These are phyloP conservation scores for Pseudanteris insignis DNA, from an alignment of 2,888 invertebrate genomes.

Conservation along the genomic window DNA sequence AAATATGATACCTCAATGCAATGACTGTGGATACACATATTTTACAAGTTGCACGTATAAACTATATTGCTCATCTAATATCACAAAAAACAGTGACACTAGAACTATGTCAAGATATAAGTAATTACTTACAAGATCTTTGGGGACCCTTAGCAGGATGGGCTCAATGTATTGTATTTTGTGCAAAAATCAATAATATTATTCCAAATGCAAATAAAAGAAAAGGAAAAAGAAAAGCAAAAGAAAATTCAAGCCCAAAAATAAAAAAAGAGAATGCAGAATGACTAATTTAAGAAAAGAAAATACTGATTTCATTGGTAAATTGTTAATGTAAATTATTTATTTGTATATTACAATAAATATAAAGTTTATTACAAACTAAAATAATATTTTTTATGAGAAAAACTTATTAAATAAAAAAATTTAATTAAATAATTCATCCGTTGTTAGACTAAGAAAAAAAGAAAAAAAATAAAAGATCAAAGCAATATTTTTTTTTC, in stretches of 20 bases:
- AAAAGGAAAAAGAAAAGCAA: not conserved
- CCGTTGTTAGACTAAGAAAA: no score
- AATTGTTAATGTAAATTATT: not conserved
- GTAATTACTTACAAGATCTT: constrained; percentile 78
- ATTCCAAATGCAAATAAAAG: constrained; percentile 21
- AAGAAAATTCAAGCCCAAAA: constrained; percentile 13
- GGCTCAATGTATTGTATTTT: constrained; percentile 87
- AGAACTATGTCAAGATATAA: constrained; percentile 86
- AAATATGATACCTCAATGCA: constrained; percentile 83
- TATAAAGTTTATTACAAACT: not conserved
- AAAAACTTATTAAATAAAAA: no score
- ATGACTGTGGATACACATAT: constrained; percentile 98
- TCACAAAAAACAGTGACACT: constrained; percentile 82
- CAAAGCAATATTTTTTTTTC: no score
- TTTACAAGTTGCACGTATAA: constrained; percentile 84
- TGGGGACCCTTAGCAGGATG: constrained; percentile 92
- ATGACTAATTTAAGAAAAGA: not conserved
- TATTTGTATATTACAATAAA: not conserved
- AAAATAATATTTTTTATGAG: no score
- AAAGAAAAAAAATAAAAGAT: no score
- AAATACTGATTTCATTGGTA: not conserved
- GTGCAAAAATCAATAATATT: constrained; percentile 56
- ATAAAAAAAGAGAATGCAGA: constrained; percentile 16
- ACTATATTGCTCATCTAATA: constrained; percentile 81
- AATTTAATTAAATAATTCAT: no score